Base-by-base conservation (phyloP, 2,113 vertebrate genomes). In the Oophaga pumilio region DNA sequence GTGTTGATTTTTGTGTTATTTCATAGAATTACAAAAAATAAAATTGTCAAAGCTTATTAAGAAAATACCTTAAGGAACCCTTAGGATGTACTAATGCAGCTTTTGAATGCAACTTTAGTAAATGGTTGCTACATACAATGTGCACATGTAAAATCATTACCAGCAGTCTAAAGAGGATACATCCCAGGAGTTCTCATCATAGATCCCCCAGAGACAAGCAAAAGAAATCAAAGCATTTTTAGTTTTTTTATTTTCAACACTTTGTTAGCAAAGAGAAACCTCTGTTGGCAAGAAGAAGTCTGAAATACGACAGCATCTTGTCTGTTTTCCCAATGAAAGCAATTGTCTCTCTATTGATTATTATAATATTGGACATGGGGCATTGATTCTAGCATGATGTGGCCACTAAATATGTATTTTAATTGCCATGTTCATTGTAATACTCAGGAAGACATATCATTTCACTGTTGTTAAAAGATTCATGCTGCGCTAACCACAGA, bases 321-420 rank as follows among this genome's bases (percentile, higher is more conserved):
- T 82, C 59, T 77, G 20, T 28, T 26, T 52, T 24, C 15, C 52
- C 71, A 76, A 33, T 76, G n/a, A 85, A 76, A 62, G 84, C 73
- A 52, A 50, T 76, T 76, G 56, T 76, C 71, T 28, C 18, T 49
- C 24, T 59, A 76, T 85, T 85, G 69, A 76, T 76, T 60, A 59
- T 33, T 43, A 28, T 20, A 85, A 84, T n/a, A 60, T 2, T n/a
- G 20, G 57, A 76, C 12, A 52, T 24, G 57, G n/a, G 7, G 26
- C 8, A 62, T 62, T 85, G 84, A 76, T 76, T 62, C 53, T 6
- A 57, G 2, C 69, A 76, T 17, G 11, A n/a, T 17, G 50, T 74
- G 83, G 74, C n/a, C 52, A 28, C 82, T 69, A 20, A 56, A 6
- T 9, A 9, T 50, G 69, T 84, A 69, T 26, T 11, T 26, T n/a